A percentile compares a stretch with the other conserved stretches of the same genome.
Evolutionary conservation across 2,113 vertebrate genomes (phyloP).

Genomic region (Dipodomys spectabilis): DNA sequence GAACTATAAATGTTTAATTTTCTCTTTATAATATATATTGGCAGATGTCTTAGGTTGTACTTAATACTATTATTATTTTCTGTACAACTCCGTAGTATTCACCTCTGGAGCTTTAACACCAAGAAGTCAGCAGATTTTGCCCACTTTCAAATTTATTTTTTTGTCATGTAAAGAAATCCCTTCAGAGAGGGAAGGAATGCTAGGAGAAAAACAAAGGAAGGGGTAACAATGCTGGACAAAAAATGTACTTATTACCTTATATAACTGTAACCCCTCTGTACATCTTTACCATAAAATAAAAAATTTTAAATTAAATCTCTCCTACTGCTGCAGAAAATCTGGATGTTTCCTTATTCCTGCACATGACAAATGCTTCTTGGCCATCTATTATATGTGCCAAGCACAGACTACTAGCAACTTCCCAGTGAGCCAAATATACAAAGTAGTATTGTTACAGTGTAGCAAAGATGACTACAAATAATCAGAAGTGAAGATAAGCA

Average conservation of each 20-base stretch:
- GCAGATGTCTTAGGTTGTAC: neutral
- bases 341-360: neutral
- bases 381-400: neutral
- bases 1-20: slow-evolving; percentile 33
- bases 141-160: neutral
- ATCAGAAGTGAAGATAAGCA: neutral
- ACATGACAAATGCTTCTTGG: neutral
- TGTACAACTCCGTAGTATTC: neutral
- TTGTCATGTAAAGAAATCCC: neutral
- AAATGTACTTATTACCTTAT: no score
- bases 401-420: neutral
- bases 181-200: no score
- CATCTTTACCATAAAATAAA: no score
- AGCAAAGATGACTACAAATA: neutral
- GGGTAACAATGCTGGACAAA: no score
- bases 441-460: neutral
- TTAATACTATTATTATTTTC: neutral
- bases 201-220: no score
- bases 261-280: no score
- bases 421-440: neutral
- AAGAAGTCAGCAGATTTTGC: neutral
- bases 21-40: neutral
- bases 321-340: neutral
- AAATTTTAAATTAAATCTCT: no score
- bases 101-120: neutral